phyloP scores from a whole-genome alignment of 64 coral and sea anemone species.

The Actinia tenebrosa region DNA sequence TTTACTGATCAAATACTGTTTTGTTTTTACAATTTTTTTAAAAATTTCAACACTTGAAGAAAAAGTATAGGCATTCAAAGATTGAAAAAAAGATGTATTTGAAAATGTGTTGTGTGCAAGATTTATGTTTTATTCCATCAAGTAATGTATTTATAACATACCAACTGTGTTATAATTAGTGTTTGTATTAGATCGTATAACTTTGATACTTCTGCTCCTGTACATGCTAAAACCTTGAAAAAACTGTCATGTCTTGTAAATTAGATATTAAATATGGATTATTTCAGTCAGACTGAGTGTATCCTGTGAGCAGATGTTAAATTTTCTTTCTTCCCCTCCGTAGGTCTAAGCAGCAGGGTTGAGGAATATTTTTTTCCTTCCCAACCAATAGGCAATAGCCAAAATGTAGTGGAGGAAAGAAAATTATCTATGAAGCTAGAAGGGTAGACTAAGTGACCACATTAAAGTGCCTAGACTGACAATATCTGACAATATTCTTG shows the following conservation, averaged over 20 bases:
- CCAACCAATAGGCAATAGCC: too few species aligned
- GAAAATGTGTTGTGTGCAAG: background rate
- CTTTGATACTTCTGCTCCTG: background rate
- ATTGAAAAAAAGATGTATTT: background rate
- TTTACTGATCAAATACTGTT: conserved; percentile 5
- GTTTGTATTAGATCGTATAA: background rate
- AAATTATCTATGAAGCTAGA: too few species aligned
- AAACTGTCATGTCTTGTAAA: background rate
- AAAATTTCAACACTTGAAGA: background rate
- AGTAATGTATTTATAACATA: conserved; percentile 6
- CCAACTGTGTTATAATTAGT: background rate
- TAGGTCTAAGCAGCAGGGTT: too few species aligned
- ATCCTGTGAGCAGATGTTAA: too few species aligned
- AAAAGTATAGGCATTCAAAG: background rate
- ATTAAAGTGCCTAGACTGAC: background rate
- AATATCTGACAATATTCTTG: background rate
- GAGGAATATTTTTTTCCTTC: too few species aligned
- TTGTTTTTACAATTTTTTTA: conserved; percentile 2
- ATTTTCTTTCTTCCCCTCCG: too few species aligned
- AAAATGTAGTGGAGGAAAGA: too few species aligned
- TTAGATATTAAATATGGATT: too few species aligned
- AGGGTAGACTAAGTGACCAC: too few species aligned
- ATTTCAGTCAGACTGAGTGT: too few species aligned
- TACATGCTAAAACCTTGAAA: background rate
- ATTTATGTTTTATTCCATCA: background rate